Evolutionary conservation across 2,888 invertebrate species (phyloP), one percentile per base, ranked within the genome.

Genomic region (Uloborus plumipes): DNA sequence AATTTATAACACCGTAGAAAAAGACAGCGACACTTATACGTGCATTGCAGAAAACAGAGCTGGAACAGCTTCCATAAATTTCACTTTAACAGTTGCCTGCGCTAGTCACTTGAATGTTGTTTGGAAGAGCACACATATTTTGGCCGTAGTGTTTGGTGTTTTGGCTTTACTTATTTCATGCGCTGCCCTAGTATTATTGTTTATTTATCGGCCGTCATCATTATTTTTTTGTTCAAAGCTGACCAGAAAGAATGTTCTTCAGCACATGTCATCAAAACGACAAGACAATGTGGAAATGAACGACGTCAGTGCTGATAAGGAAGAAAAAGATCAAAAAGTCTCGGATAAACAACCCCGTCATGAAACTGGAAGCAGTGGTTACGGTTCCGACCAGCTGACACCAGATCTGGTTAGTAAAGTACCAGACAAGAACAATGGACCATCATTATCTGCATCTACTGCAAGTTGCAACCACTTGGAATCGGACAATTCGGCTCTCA

Each of bases 11-110:
- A 94, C 94, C 20, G 94, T 94, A 89, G 94, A 95, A 89, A 93
- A 93, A 89, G 94, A 95, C 88, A 92, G 94, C 58, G 93, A 93
- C 80, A 72, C 67, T 2, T 85, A 96, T 89, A 94, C 94, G 88
- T 96, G 96, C 89, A 93, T 95, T 1, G 96, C 96, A 13, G 95
- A 95, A 89, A 97, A 96, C 89, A 93, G 94, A 84, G 96, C 95
- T 4, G 96, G 96, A 26, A 94, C 92, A 87, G 94, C 94, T 50
- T 95, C 95, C 90, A 94, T 95, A 16, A 96, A 96, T 89, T 96
- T 96, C 88, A 96, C 96, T 53, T 91, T 96, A 58, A 94, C 94
- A 88, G 94, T 96, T 73, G 92, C 93, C 71, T 92, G 70, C 47
- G 81, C 81, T 26, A 76, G 65, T 31, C 69, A 66, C 47, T 39